phyloP scores from a whole-genome alignment of 2,888 invertebrate genomes.

The Ichneumoninae sp. region DNA sequence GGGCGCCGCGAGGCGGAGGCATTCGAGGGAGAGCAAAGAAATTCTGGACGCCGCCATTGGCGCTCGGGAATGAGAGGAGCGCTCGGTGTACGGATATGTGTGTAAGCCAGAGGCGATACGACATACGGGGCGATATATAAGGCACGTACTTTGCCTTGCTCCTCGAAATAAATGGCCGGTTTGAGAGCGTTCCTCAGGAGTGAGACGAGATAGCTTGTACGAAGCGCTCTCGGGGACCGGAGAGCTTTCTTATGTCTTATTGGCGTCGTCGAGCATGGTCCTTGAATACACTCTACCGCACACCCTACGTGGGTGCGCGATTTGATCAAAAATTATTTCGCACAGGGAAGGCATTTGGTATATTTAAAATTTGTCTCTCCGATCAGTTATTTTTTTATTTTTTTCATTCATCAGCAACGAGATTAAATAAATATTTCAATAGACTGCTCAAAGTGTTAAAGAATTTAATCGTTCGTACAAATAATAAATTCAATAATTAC shows the following conservation, averaged over 20 bases:
- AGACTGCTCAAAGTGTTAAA: too few relatives aligned
- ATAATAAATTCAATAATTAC: too few relatives aligned
- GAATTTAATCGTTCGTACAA: too few relatives aligned
- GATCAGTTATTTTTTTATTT: too few relatives aligned
- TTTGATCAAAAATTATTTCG: neutral
- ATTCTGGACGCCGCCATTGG: constrained; percentile 7
- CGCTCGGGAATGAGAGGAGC: neutral
- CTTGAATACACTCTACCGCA: neutral
- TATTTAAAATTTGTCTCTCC: neutral
- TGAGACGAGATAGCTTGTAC: neutral
- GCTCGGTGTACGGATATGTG: constrained; percentile 28
- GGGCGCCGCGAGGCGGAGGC: constrained; percentile 15
- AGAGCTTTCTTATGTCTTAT: constrained; percentile 3
- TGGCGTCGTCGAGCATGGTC: neutral
- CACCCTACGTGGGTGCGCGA: neutral
- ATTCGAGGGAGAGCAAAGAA: constrained; percentile 26
- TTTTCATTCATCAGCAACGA: too few relatives aligned
- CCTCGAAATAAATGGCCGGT: constrained; percentile 36
- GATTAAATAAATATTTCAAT: too few relatives aligned
- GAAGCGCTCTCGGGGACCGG: neutral
- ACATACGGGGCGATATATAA: constrained; percentile 41
- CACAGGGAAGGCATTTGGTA: neutral
- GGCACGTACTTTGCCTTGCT: constrained; percentile 32
- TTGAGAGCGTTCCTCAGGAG: constrained; percentile 39
- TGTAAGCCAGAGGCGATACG: constrained; percentile 29